Evolutionary conservation across 2,797 vertebrate species (phyloP).

Genomic region (Scyliorhinus canicula): DNA sequence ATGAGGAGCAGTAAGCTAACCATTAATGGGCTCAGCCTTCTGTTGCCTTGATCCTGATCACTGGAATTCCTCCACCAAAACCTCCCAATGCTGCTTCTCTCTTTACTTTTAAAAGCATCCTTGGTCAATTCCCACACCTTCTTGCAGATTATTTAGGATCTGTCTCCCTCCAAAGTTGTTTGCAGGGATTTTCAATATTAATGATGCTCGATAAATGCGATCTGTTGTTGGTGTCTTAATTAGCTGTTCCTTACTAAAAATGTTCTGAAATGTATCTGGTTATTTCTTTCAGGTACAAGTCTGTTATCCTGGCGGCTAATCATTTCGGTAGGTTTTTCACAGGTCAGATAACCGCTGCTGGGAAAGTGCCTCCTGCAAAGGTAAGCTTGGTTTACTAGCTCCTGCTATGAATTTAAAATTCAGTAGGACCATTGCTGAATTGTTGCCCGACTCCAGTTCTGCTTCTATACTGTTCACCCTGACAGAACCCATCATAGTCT

Average conservation of each 20-base stretch:
- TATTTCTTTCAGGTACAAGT: slow-evolving; percentile 36
- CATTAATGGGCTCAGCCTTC: neutral
- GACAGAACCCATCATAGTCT: neutral
- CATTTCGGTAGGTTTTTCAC: slow-evolving; percentile 67
- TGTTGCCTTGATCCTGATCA: neutral
- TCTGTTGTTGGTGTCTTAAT: neutral
- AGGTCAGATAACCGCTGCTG: slow-evolving; percentile 61
- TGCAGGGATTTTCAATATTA: neutral
- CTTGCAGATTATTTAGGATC: neutral
- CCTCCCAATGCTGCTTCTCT: neutral
- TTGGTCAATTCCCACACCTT: neutral
- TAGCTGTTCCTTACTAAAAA: neutral
- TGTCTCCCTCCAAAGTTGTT: neutral
- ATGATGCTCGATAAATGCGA: neutral
- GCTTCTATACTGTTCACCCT: neutral
- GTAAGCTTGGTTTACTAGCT: slow-evolving; percentile 41
- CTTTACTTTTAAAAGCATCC: neutral
- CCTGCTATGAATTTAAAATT: neutral
- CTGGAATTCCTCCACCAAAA: neutral
- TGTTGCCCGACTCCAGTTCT: neutral
- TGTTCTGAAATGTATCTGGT: neutral
- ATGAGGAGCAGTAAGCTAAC: neutral
- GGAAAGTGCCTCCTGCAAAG: slow-evolving; percentile 64
- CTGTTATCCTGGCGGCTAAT: slow-evolving; percentile 40
- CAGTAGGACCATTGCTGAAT: neutral